Conservation (phyloP, 92 coral and sea anemone species). For the Parazoanthus swiftii region DNA sequence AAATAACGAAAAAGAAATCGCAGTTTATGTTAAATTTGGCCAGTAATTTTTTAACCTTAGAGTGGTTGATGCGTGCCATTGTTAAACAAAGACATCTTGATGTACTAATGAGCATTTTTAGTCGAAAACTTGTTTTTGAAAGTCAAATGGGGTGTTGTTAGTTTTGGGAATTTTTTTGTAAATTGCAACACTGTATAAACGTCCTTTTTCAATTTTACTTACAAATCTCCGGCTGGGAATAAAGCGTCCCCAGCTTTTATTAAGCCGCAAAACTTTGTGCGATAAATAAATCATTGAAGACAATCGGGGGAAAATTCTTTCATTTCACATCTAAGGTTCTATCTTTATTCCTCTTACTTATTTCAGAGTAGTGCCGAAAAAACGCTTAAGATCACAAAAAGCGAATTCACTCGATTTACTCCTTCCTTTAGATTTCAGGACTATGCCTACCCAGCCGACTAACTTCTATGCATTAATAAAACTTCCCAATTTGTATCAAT, state of each 20-base stretch:
- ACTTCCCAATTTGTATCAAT: background rate
- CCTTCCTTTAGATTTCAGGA: no score
- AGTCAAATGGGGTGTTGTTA: no score
- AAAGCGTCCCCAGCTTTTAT: no score
- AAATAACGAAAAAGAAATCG: no score
- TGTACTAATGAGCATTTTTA: background rate
- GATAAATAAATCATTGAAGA: no score
- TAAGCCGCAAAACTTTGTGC: no score
- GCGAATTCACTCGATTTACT: background rate
- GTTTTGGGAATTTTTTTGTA: no score
- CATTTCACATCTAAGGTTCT: background rate
- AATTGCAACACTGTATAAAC: background rate
- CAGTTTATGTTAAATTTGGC: no score
- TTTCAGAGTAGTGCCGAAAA: background rate
- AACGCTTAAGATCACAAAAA: no score
- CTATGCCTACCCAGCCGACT: background rate
- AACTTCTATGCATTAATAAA: background rate
- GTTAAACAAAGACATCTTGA: background rate
- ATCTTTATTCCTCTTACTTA: background rate
- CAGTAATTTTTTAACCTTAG: no score
- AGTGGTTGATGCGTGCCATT: background rate
- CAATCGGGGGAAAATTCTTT: background rate
- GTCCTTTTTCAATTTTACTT: background rate
- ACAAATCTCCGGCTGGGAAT: background rate
- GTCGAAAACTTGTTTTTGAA: no score